Evolutionary conservation across 1,140 invertebrate genomes (phyloP), one percentile per base, ranked within the genome.

Genomic region (Thaumatotibia leucotreta): DNA sequence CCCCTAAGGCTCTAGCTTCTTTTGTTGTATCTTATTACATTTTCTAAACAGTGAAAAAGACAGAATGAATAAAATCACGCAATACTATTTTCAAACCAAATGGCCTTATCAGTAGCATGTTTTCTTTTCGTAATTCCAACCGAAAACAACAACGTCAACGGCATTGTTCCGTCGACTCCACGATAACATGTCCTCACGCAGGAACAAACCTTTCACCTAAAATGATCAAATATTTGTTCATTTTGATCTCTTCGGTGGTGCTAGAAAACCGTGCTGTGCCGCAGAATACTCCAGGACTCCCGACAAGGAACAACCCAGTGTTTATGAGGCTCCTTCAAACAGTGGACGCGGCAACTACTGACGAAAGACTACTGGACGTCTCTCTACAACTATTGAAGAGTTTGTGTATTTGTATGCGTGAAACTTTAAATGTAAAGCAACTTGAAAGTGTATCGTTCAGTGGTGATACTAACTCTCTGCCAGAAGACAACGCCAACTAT

Each of bases 391-490:
- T 88, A 20, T 67, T 88, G 6, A 76, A 83, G 50, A 82, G 78
- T 67, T 66, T 88, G 27, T 90, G 88, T 73, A 54, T 70, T 39
- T 88, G 85, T 70, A 83, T 88, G 75, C 69, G 66, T 10, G 72
- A 83, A 45, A 79, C 68, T 4, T 67, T 85, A 23, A 69, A 66
- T 29, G 64, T 65, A n/a, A 82, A 77, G 50, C 61, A 77, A 72
- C 14, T n/a, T 17, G 64, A 67, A 52, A 70, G 61, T 31, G 2
- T 39, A 23, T n/a, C 35, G 24, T 70, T 74, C 62, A 61, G 70
- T 9, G 64, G 65, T 63, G 65, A 70, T 29, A 73, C 24, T 4
- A 77, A 81, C 62, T 35, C 62, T 8, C 4, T 58, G 17, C 54
- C 70, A 54, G 58, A 76, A 49, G 49, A 67, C 2, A 17, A 35